phyloP scores from a whole-genome alignment of 2,797 vertebrate genomes.

The Leucoraja ocellata region DNA sequence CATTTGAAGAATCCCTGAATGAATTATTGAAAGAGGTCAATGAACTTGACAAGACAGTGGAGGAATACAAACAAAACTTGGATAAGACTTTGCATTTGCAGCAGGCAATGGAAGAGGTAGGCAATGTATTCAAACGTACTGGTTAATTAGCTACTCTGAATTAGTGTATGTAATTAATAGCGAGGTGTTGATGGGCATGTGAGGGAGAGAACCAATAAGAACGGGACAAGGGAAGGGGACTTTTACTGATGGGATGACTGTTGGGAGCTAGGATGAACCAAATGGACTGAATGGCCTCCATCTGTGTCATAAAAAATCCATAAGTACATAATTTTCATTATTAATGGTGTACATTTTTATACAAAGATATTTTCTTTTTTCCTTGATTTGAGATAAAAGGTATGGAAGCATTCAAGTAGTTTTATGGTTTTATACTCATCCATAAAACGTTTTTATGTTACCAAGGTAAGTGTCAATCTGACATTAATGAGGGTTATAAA shows the following conservation, averaged over 20 bases:
- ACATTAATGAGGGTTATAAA: background rate
- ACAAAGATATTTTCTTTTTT: background rate
- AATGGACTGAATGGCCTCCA: too few species aligned
- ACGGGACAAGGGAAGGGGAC: too few species aligned
- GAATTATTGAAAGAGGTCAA: constrained; percentile 73
- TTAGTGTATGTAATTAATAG: too few species aligned
- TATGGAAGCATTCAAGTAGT: background rate
- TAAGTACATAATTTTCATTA: too few species aligned
- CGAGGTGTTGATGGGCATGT: too few species aligned
- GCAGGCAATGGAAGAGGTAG: constrained; percentile 79
- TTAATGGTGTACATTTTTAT: too few species aligned
- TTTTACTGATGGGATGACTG: background rate
- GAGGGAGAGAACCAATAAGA: too few species aligned
- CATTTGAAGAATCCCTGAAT: constrained; percentile 57
- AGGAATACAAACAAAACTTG: constrained; percentile 74
- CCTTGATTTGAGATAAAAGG: background rate
- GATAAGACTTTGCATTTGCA: constrained; percentile 72
- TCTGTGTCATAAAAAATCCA: too few species aligned
- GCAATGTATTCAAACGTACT: background rate
- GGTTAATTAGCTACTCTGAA: too few species aligned
- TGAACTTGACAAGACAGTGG: constrained; percentile 66
- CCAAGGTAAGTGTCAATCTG: background rate
- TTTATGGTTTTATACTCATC: background rate
- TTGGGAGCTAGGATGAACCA: background rate
- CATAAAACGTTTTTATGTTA: background rate